Conservation (phyloP, 1,140 invertebrate genomes). For the Argopecten irradians region DNA sequence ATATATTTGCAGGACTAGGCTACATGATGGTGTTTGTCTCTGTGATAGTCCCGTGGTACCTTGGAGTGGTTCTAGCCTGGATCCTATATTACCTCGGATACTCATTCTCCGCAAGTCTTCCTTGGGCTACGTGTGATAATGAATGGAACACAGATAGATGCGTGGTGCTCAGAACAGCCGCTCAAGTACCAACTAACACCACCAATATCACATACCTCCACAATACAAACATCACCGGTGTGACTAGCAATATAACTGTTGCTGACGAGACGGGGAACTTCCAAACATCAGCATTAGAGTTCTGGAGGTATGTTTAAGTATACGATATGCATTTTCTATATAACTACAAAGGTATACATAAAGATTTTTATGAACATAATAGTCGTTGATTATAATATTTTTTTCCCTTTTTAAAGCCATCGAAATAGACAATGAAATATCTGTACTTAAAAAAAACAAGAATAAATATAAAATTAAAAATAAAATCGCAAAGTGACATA, state of each 20-base stretch:
- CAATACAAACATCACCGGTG: neutral
- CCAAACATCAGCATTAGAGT: neutral
- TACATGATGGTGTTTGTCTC: conserved; percentile 66
- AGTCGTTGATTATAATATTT: too few species aligned
- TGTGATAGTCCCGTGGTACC: conserved; percentile 83
- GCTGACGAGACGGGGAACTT: neutral
- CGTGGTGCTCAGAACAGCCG: conserved; percentile 90
- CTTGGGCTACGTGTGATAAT: conserved; percentile 94
- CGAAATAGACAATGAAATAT: too few species aligned
- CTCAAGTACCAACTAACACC: conserved; percentile 88
- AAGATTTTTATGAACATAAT: too few species aligned
- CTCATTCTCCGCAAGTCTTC: conserved; percentile 80
- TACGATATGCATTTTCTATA: too few species aligned
- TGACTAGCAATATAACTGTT: neutral
- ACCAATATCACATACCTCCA: neutral
- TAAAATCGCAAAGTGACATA: too few species aligned
- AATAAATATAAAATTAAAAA: too few species aligned
- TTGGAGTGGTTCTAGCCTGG: conserved; percentile 98
- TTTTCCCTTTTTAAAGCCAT: too few species aligned
- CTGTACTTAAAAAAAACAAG: too few species aligned
- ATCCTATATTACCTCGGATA: conserved; percentile 91
- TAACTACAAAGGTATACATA: too few species aligned
- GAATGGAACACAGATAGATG: conserved; percentile 89
- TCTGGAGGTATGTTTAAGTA: neutral
- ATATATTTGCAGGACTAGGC: conserved; percentile 59